Conservation (phyloP, 2,888 invertebrate genomes). For the Mantis religiosa region DNA sequence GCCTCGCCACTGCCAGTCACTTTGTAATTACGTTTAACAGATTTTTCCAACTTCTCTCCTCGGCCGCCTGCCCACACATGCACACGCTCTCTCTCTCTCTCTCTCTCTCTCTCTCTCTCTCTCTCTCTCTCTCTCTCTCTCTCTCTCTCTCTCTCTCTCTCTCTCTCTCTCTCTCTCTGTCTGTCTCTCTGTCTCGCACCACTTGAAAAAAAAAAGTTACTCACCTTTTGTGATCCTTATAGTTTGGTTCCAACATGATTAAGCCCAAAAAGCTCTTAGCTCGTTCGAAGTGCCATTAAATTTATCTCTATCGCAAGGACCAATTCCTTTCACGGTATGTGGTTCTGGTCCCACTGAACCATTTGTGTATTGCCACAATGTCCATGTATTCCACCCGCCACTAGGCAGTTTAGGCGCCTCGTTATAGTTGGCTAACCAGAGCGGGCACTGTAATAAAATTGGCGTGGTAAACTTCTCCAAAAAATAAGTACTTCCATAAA, state of each 20-base stretch:
- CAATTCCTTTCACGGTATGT: slow-evolving; percentile 29
- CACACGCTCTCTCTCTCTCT: no score
- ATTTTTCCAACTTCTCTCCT: no score
- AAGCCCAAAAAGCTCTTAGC: background rate
- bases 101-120: no score
- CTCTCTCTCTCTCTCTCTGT: no score
- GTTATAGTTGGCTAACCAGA: background rate
- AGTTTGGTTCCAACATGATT: background rate
- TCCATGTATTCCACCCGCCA: slow-evolving; percentile 28
- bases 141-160: no score
- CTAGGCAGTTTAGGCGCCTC: background rate
- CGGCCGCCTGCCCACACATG: no score
- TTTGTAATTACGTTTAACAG: no score
- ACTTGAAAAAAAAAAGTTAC: no score
- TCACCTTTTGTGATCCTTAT: no score
- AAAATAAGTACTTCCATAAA: slow-evolving; percentile 29
- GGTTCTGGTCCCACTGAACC: slow-evolving; percentile 21
- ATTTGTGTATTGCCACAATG: slow-evolving; percentile 33
- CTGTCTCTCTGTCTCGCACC: no score
- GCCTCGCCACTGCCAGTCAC: no score
- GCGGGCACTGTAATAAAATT: slow-evolving; percentile 23
- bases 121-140: no score
- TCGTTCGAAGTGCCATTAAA: slow-evolving; percentile 13
- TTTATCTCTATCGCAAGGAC: slow-evolving; percentile 29
- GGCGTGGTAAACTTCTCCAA: slow-evolving; percentile 20